Conservation (phyloP, 2,797 vertebrate species). For the Amblyopsis hoosieri region DNA sequence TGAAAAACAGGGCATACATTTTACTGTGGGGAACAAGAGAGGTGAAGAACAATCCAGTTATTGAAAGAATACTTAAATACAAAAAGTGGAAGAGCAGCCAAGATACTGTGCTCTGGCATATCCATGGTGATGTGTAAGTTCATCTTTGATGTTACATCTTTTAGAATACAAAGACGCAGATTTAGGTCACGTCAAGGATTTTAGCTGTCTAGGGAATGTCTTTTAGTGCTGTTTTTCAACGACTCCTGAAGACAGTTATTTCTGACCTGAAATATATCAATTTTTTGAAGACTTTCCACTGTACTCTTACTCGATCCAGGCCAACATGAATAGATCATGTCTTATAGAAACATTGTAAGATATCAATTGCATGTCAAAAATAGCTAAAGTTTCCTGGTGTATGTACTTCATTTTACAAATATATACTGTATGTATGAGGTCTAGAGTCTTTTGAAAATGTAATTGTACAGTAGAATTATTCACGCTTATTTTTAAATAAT, state of each 20-base stretch:
- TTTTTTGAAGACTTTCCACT: conserved; percentile 6
- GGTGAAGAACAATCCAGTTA: conserved; percentile 63
- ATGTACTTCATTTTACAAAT: no score
- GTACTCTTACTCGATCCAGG: conserved; percentile 3
- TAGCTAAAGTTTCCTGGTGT: not conserved
- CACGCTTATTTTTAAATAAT: no score
- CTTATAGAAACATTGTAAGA: conserved; percentile 12
- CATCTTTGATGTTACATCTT: conserved; percentile 59
- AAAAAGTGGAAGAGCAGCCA: conserved; percentile 58
- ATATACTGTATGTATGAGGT: no score
- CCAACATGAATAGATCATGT: conserved; percentile 14
- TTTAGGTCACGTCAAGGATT: conserved; percentile 54
- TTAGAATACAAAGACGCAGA: conserved; percentile 47
- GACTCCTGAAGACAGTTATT: conserved; percentile 19
- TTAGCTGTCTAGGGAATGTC: conserved; percentile 35
- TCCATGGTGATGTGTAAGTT: conserved; percentile 41
- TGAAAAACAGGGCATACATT: conserved; percentile 38
- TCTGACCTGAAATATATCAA: conserved; percentile 17
- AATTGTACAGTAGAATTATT: no score
- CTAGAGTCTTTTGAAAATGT: no score
- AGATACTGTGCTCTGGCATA: conserved; percentile 41
- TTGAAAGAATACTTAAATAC: conserved; percentile 48
- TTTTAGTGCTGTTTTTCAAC: conserved; percentile 27
- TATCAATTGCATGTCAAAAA: not conserved
- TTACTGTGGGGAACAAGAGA: conserved; percentile 51